Evolutionary conservation across 92 coral and sea anemone genomes (phyloP).

Genomic region (Montipora capitata): DNA sequence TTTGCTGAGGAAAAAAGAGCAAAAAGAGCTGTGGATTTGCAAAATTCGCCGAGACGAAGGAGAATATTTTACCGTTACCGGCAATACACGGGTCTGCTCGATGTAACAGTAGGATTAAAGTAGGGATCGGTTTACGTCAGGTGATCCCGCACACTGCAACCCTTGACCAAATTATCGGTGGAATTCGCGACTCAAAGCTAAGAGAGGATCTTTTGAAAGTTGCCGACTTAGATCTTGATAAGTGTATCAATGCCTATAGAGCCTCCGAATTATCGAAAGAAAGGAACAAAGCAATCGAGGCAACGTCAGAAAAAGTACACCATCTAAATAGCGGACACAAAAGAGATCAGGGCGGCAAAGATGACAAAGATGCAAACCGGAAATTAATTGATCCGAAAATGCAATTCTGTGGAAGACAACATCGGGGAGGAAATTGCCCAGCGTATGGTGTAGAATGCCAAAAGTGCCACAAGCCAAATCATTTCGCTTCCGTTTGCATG

Average conservation of each 20-base stretch:
- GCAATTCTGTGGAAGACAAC: slow-evolving; percentile 40
- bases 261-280: slow-evolving; percentile 57
- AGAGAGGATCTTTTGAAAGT: slow-evolving; percentile 50
- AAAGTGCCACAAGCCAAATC: slow-evolving; percentile 8
- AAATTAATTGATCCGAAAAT: slow-evolving; percentile 1
- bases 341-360: slow-evolving; percentile 9
- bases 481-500: neutral
- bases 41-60: too few relatives aligned
- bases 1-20: too few relatives aligned
- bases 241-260: slow-evolving; percentile 42
- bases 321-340: neutral
- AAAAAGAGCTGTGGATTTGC: too few relatives aligned
- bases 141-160: slow-evolving; percentile 25
- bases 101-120: too few relatives aligned
- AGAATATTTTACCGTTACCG: too few relatives aligned
- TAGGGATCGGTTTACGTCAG: too few relatives aligned
- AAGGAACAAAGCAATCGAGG: slow-evolving; percentile 41
- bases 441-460: slow-evolving; percentile 26
- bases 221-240: slow-evolving; percentile 37
- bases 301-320: neutral
- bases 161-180: slow-evolving; percentile 64
- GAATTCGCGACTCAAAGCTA: slow-evolving; percentile 51
- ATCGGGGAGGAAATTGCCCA: slow-evolving; percentile 23
- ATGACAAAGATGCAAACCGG: slow-evolving; percentile 8
- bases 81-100: too few relatives aligned